Evolutionary conservation across 1,140 invertebrate genomes (phyloP).

Genomic region (Dufourea novaeangliae): DNA sequence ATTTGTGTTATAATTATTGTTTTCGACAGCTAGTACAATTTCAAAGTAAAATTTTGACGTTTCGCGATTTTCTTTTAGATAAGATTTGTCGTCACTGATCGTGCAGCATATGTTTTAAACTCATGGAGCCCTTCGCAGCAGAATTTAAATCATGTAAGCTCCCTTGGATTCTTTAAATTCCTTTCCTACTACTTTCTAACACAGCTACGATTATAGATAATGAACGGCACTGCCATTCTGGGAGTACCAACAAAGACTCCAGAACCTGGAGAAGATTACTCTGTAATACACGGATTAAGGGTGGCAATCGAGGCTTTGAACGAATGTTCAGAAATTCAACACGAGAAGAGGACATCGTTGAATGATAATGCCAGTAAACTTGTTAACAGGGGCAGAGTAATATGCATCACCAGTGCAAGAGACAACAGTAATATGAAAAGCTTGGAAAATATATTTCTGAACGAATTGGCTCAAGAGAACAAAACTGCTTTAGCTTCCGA

Average conservation of each 20-base stretch:
- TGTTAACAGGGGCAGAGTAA: conserved; percentile 90
- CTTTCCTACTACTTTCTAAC: neutral
- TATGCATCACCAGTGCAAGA: conserved; percentile 93
- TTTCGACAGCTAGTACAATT: neutral
- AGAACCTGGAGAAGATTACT: conserved; percentile 84
- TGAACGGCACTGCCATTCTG: conserved; percentile 88
- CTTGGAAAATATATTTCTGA: conserved; percentile 92
- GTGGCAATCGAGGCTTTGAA: conserved; percentile 93
- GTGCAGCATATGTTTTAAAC: conserved; percentile 89
- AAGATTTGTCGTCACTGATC: conserved; percentile 92
- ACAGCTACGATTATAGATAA: conserved; percentile 80
- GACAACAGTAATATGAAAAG: conserved; percentile 92
- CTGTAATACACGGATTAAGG: conserved; percentile 91
- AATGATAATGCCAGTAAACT: conserved; percentile 83
- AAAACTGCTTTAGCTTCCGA: conserved; percentile 86
- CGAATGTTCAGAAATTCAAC: conserved; percentile 90
- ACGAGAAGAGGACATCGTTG: conserved; percentile 82
- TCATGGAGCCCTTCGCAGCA: conserved; percentile 91
- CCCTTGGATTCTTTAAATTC: conserved; percentile 5
- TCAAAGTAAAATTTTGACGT: conserved; percentile 17
- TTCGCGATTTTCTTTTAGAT: conserved; percentile 83
- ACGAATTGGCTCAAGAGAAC: conserved; percentile 90
- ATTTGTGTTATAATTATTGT: conserved; percentile 26
- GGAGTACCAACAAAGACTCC: conserved; percentile 85
- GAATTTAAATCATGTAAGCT: conserved; percentile 89